Evolutionary conservation across 2,113 vertebrate genomes (phyloP), one percentile per base, ranked within the genome.

Genomic region (Eira barbara): DNA sequence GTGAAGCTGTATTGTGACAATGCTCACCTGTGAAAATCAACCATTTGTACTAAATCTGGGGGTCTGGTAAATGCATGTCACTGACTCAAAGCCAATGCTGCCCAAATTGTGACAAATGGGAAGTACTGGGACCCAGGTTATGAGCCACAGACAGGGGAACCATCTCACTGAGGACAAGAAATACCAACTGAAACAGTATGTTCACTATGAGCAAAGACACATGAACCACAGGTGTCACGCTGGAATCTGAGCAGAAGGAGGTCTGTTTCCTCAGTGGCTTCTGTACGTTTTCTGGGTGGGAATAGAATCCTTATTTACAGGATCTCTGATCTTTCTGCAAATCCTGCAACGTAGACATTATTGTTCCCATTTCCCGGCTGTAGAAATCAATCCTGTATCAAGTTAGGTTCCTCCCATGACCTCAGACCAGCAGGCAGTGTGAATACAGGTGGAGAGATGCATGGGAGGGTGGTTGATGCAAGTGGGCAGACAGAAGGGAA

Each of bases 391-490:
- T 63, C 90, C 69, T 47, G 18, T 11, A n/a, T 91, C 71, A 52
- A 92, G n/a, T 45, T 2, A 39, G 88, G 69, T 63, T 61, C 5
- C 73, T 81, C 79, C 45, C 52, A 36, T 59, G 1, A 73, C 55
- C 49, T 92, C 49, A 49, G 94, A 17, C 34, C 57, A 55, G 4
- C 7, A 25, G 55, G 83, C 89, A 63, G 31, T 6, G 25, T 69
- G 25, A 23, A 29, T 7, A 31, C 21, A 25, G 73, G 23, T 3
- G 59, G n/a, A 39, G 82, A 89, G 34, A 49, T 0, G 2, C 6
- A 7, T 0, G 10, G 34, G 49, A 49, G 71, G 39, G 17, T 15
- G 3, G 4, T 0, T 12, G 0, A 29, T 18, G 78, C 2, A 36
- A n/a, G 78, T 11, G 20, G 31, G 39, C n/a, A 2, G 0, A 2